Evolutionary conservation across 2,797 vertebrate species (phyloP).

Genomic region (Takifugu ocellatus): DNA sequence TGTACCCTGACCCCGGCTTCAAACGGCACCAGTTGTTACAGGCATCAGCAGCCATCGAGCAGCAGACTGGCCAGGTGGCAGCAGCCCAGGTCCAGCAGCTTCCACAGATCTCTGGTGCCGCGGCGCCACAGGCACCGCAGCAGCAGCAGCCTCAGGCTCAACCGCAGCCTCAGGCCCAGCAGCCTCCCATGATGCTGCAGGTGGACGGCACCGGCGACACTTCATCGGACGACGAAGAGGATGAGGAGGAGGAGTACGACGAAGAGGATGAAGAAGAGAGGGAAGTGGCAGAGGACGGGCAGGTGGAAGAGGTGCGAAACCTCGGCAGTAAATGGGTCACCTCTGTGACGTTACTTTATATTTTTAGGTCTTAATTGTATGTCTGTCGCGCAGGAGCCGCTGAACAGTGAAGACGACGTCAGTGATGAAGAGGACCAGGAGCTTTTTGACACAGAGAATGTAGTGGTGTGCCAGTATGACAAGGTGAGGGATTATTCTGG

Average conservation of each 20-base stretch:
- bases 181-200: constrained; percentile 90
- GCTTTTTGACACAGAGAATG: constrained; percentile 97
- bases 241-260: constrained; percentile 97
- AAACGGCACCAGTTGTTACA: constrained; percentile 74
- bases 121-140: constrained; percentile 71
- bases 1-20: neutral
- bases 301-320: constrained; percentile 90
- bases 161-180: constrained; percentile 78
- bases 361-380: neutral
- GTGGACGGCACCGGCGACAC: constrained; percentile 95
- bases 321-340: neutral
- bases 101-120: constrained; percentile 77
- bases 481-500: constrained; percentile 77
- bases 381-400: constrained; percentile 80
- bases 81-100: constrained; percentile 74
- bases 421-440: constrained; percentile 97
- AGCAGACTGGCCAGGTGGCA: constrained; percentile 81
- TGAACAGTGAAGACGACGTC: constrained; percentile 96
- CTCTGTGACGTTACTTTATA: neutral
- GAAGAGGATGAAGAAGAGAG: constrained; percentile 98
- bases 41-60: constrained; percentile 82
- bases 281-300: constrained; percentile 92
- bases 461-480: constrained; percentile 98
- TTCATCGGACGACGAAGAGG: constrained; percentile 96
- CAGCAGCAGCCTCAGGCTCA: constrained; percentile 70